Evolutionary conservation across 2,797 vertebrate species (phyloP).

Genomic region (Cichlasoma orientale): DNA sequence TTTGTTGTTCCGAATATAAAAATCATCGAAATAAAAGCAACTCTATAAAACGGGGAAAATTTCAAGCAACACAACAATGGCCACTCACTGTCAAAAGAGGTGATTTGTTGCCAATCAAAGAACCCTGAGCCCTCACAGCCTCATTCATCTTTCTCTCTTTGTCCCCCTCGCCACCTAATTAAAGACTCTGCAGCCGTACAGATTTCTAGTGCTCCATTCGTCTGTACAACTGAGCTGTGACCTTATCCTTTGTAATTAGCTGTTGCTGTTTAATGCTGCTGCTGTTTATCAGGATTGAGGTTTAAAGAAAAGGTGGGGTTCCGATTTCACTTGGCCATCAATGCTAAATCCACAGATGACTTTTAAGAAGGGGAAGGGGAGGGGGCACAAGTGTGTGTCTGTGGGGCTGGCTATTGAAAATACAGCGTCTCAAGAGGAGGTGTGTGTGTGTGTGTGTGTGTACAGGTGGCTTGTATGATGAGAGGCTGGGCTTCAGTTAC

Average conservation of each 20-base stretch:
- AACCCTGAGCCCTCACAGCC: background rate
- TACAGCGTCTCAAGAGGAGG: constrained; percentile 29
- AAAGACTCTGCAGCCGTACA: constrained; percentile 53
- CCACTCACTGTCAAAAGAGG: background rate
- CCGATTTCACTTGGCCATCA: constrained; percentile 47
- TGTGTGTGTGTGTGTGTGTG: constrained; percentile 47
- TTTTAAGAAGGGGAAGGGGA: constrained; percentile 34
- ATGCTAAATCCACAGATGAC: constrained; percentile 66
- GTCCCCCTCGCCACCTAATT: constrained; percentile 50
- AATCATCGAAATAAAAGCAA: background rate
- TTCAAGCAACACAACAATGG: background rate
- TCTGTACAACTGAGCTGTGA: constrained; percentile 31
- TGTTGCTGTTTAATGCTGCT: constrained; percentile 43
- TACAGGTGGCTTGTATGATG: constrained; percentile 8
- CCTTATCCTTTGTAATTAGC: constrained; percentile 69
- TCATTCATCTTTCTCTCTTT: constrained; percentile 12
- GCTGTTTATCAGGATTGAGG: constrained; percentile 26
- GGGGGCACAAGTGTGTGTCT: constrained; percentile 18
- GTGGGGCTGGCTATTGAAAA: constrained; percentile 36
- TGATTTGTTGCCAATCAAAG: constrained; percentile 34
- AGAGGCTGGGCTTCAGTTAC: background rate
- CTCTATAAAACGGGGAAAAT: background rate
- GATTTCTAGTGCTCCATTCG: constrained; percentile 24
- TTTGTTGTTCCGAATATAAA: background rate
- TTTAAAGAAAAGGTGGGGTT: constrained; percentile 48